Percentiles rank a stretch among this genome's conserved stretches.
Evolutionary conservation across 2,888 invertebrate species (phyloP).

Genomic region (Chymomyza amoena): DNA sequence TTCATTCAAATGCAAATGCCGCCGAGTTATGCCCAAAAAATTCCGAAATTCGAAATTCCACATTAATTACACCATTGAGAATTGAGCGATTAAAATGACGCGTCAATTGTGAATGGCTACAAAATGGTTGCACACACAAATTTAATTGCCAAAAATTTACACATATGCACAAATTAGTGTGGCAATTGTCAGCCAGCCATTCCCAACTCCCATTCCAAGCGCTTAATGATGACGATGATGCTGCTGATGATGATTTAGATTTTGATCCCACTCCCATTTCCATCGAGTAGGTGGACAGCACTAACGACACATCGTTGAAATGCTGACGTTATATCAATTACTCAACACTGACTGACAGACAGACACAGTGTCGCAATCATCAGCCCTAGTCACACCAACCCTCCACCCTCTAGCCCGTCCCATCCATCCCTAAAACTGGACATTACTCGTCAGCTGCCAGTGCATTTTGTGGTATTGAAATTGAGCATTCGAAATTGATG

Average conservation of each 20-base stretch:
- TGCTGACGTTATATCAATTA: conserved; percentile 69
- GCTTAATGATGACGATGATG: conserved; percentile 40
- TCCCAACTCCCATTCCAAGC: neutral
- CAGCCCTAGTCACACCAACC: neutral
- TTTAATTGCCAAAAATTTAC: conserved; percentile 64
- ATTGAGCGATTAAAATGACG: neutral
- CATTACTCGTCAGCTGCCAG: conserved; percentile 9
- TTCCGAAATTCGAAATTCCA: conserved; percentile 1
- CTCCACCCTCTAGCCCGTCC: neutral
- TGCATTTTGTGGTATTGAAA: conserved; percentile 44
- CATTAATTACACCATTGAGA: conserved; percentile 51
- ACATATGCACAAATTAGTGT: conserved; percentile 66
- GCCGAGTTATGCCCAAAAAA: conserved; percentile 35
- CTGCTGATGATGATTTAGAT: conserved; percentile 45
- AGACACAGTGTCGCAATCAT: conserved; percentile 1
- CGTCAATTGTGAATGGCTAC: neutral
- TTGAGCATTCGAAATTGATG: conserved; percentile 69
- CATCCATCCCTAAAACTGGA: conserved; percentile 2
- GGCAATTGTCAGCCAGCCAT: conserved; percentile 43
- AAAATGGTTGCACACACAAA: conserved; percentile 18
- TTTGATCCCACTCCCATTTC: neutral
- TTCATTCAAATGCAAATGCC: conserved; percentile 47
- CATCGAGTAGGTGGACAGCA: conserved; percentile 9
- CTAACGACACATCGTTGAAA: conserved; percentile 6
- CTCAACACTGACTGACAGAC: conserved; percentile 44